Percentiles rank a stretch among this genome's conserved stretches.
Conservation (phyloP, 2,797 vertebrate species). For the Urocyon cinereoargenteus region DNA sequence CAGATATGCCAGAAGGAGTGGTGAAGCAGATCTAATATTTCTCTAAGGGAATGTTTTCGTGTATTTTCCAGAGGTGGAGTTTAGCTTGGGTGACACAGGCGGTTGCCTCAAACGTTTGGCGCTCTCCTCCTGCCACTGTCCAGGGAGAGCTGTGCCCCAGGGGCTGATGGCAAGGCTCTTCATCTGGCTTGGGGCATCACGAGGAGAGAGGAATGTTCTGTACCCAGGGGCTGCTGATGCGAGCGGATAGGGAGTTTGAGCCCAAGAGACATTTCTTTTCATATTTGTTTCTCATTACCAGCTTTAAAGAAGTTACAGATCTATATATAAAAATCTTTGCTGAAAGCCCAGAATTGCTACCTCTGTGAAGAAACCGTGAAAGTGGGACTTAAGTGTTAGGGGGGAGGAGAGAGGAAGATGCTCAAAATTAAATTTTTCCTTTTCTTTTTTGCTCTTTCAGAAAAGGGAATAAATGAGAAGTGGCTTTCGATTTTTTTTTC, state of each 20-base stretch:
- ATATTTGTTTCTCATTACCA: neutral
- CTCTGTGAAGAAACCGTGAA: neutral
- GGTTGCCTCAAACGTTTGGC: neutral
- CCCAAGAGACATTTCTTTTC: neutral
- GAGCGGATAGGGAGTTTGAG: neutral
- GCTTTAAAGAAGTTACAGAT: neutral
- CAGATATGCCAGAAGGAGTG: neutral
- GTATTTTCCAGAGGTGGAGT: neutral
- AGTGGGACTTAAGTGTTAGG: neutral
- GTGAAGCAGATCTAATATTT: neutral
- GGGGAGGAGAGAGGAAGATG: neutral
- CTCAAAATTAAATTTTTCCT: neutral
- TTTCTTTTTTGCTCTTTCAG: neutral
- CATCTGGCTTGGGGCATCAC: neutral
- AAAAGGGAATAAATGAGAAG: neutral
- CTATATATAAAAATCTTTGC: neutral
- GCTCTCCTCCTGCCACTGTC: fast-evolving
- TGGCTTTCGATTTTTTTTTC: neutral
- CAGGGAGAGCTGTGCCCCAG: neutral
- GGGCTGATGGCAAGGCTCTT: neutral
- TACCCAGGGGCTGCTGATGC: neutral
- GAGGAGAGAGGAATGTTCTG: neutral
- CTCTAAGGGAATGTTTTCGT: neutral
- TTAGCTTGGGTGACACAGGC: slow-evolving; percentile 11
- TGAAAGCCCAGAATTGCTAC: neutral